Base-by-base conservation (phyloP, 1,140 invertebrate genomes). In the Lineus longissimus region DNA sequence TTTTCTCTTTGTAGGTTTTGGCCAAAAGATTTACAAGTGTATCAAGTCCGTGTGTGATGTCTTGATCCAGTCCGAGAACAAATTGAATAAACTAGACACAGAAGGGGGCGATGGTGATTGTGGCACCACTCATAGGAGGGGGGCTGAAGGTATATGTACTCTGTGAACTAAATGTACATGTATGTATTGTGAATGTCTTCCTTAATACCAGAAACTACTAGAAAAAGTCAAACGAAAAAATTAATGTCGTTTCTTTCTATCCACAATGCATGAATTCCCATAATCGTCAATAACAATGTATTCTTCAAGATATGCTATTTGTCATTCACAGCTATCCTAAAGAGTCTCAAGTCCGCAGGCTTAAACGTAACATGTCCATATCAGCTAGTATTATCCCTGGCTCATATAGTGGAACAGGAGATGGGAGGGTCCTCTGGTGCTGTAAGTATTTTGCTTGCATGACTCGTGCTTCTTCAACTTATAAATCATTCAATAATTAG, bases 41-140 rank as follows among this genome's bases (percentile, higher is more conserved):
- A 19, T 77, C 6, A 67, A 76, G 59, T 61, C 59, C 30, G 85
- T 86, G 13, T 84, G 85, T 40, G 62, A 82, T 30, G 78, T 73
- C 4, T 67, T 92, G 29, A 80, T 86, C 19, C 70, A 82, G 22
- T 81, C 85, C 36, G 87, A 90, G 73, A 70, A 78, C 0, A 65
- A 83, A 7, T 79, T 93, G 1, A 93, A 94, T 76, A 76, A 81
- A 27, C 74, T 93, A 17, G 91, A 94, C 74, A 85, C 84, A 0
- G 87, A 86, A 4, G 88, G 88, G 74, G 92, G 92, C 1, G 92
- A 94, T 75, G 90, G 90, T 0, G 91, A 94, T 73, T 91, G 89
- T 77, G 91, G 92, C 2, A 85, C 86, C 0, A 93, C 91, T 0
- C 76, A 91, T 15, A 84, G 84, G 54, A 82, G 84, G 59, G 87